These are phyloP conservation scores for Sebastes dallii DNA, from an alignment of 2,797 vertebrate genomes.

Conservation along the genomic window DNA sequence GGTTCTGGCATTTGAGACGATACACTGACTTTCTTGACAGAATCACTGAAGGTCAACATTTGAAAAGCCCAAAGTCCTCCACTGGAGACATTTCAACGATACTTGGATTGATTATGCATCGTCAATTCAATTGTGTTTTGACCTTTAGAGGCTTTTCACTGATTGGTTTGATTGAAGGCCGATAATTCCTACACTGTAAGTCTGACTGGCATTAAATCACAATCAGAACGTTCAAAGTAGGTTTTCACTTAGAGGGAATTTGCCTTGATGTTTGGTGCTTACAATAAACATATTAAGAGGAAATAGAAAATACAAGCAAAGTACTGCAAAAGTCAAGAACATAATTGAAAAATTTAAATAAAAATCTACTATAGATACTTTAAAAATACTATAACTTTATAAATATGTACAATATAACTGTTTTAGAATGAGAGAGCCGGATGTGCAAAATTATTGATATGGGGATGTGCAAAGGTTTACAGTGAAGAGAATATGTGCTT, in stretches of 20 bases:
- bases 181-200: neutral
- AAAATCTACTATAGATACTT: too few species aligned
- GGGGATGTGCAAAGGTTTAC: too few species aligned
- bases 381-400: too few species aligned
- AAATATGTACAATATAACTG: too few species aligned
- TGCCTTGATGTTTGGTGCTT: neutral
- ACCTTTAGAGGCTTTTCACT: conserved; percentile 31
- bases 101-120: conserved; percentile 29
- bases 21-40: conserved; percentile 23
- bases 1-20: conserved; percentile 36
- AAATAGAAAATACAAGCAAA: too few species aligned
- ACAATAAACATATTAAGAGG: too few species aligned
- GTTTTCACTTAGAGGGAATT: neutral
- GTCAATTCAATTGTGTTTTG: conserved; percentile 28
- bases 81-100: conserved; percentile 21
- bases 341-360: too few species aligned
- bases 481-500: too few species aligned
- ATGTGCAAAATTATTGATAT: too few species aligned
- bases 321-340: too few species aligned
- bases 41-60: conserved; percentile 50
- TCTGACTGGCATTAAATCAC: neutral
- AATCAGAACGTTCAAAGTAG: neutral
- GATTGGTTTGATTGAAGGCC: conserved; percentile 24
- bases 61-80: conserved; percentile 15
- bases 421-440: too few species aligned